phyloP scores from a whole-genome alignment of 2,888 invertebrate genomes.

The Eilema caniola region DNA sequence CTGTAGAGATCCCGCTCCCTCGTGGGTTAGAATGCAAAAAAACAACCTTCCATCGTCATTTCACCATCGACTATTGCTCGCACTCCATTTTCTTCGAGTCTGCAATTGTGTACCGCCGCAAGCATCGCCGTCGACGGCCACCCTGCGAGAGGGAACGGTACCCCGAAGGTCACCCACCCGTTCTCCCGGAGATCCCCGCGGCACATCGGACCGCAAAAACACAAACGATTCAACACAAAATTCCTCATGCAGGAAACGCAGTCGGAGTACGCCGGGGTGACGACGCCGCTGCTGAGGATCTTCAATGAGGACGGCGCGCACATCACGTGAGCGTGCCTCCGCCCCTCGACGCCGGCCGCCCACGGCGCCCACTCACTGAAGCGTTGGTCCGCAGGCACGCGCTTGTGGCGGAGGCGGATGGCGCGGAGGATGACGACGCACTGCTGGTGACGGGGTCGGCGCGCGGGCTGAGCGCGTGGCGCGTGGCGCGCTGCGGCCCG shows the following conservation, averaged over 20 bases:
- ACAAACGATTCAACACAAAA: too few relatives aligned
- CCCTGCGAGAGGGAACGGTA: too few relatives aligned
- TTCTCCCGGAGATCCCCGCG: too few relatives aligned
- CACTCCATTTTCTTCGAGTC: too few relatives aligned
- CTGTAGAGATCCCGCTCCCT: too few relatives aligned
- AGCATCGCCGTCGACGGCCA: too few relatives aligned
- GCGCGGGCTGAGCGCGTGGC: slow-evolving; percentile 41
- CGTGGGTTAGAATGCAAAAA: too few relatives aligned
- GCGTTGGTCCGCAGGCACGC: slow-evolving; percentile 33
- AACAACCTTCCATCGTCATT: too few relatives aligned
- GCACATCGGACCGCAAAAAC: too few relatives aligned
- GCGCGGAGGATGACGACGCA: slow-evolving; percentile 35
- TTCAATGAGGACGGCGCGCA: slow-evolving; percentile 71
- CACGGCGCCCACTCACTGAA: slow-evolving; percentile 57
- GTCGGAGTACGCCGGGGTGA: slow-evolving; percentile 73
- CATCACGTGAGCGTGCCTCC: slow-evolving; percentile 67
- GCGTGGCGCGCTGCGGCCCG: slow-evolving; percentile 52
- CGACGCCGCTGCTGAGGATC: slow-evolving; percentile 66
- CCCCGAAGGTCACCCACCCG: too few relatives aligned
- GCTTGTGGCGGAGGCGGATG: slow-evolving; percentile 34
- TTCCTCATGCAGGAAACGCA: slow-evolving; percentile 61
- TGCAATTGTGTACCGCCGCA: too few relatives aligned
- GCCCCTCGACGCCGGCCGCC: slow-evolving; percentile 54
- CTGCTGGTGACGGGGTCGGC: slow-evolving; percentile 37
- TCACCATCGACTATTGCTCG: too few relatives aligned